Evolutionary conservation across 2,797 vertebrate species (phyloP), one percentile per base, ranked within the genome.

Genomic region (Falco berigora): DNA sequence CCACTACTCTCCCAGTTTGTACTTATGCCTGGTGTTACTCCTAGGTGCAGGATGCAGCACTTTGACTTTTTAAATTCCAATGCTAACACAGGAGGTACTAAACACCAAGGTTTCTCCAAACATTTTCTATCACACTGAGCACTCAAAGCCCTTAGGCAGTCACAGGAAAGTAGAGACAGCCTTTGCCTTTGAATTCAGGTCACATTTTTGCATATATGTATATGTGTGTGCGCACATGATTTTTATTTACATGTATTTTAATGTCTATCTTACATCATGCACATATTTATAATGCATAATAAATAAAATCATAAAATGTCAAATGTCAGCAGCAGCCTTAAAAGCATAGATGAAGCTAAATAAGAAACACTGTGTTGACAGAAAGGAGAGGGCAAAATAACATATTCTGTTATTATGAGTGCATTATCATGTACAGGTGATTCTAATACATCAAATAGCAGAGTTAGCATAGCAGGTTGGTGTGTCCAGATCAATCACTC

Each of bases 21-120:
- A 8, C 6, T 44, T 7, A 8, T 20, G 32, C 23, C 34, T 2
- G 0, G 6, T 2, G 3, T 58, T 30, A 42, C 36, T 58, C 44
- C 36, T 14, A 30, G 62, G 21, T 17, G 24, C 17, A 67, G 30
- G 21, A 32, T 85, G 9, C 4, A 17, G 30, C 21, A 36, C 58
- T 50, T 75, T 0, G 1, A 21, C 21, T 75, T 24, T 14, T 67
- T 58, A 66, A 49, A 58, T 50, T 25, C 6, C 12, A 40, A 1
- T 53, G 38, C 27, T 81, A 52, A 46, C 6, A n/a, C 14, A 47
- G 24, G 30, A 62, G 47, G 9, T 42, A 32, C 17, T n/a, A n/a
- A 66, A 23, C 21, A 59, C 5, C 22, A 27, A 32, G 8, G 5
- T 55, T 85, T 78, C 61, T 32, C 32, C 50, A 80, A 58, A 40